Percentiles rank a stretch among this genome's conserved stretches.
Evolutionary conservation across 2,797 vertebrate species (phyloP).

Genomic region (Geotrypetes seraphini): DNA sequence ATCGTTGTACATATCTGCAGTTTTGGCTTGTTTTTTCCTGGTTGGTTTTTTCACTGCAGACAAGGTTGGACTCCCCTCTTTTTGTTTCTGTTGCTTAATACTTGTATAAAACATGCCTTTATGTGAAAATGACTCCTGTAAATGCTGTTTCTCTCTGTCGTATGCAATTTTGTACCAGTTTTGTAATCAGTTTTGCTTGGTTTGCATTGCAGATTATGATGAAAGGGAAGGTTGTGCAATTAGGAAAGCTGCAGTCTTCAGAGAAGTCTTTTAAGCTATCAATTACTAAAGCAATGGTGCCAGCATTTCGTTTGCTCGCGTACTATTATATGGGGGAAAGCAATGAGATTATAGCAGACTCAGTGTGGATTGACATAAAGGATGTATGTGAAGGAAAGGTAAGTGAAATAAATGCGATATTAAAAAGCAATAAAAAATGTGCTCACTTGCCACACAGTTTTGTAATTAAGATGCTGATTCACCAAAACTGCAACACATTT

Average conservation of each 20-base stretch:
- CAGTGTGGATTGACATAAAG: constrained; percentile 42
- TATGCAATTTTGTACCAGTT: too few relatives aligned
- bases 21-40: too few relatives aligned
- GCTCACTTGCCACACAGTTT: not conserved
- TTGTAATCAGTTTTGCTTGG: not conserved
- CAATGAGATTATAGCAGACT: constrained; percentile 37
- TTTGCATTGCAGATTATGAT: constrained; percentile 31
- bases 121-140: too few relatives aligned
- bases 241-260: constrained; percentile 20
- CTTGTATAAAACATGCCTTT: too few relatives aligned
- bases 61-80: too few relatives aligned
- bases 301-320: constrained; percentile 44
- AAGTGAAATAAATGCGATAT: not conserved
- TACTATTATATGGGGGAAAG: constrained; percentile 23
- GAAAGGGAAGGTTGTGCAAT: constrained; percentile 35
- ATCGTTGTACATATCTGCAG: too few relatives aligned
- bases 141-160: too few relatives aligned
- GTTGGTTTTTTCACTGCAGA: too few relatives aligned
- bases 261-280: constrained; percentile 29
- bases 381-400: constrained; percentile 54
- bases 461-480: not conserved
- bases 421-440: not conserved
- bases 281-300: constrained; percentile 36
- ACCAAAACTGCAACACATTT: too few relatives aligned
- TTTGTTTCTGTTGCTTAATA: too few relatives aligned